Percentiles rank a stretch among this genome's conserved stretches.
Evolutionary conservation across 1,140 invertebrate species (phyloP).

Genomic region (Cryptotermes secundus): DNA sequence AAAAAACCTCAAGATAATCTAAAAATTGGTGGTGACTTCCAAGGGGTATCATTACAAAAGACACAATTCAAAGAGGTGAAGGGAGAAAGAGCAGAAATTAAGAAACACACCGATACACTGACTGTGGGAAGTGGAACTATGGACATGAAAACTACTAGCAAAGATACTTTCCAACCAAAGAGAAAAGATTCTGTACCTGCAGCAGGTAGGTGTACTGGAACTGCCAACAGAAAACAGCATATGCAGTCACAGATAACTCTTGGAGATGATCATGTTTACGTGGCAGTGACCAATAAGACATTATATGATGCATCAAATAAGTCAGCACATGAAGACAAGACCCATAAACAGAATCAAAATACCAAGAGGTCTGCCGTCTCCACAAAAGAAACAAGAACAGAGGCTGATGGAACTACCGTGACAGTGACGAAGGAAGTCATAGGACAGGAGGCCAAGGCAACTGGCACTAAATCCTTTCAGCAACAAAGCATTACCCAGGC

Average conservation of each 20-base stretch:
- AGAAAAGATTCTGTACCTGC: conserved; percentile 41
- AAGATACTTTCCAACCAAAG: conserved; percentile 51
- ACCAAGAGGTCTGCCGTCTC: conserved; percentile 44
- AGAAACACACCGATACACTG: conserved; percentile 56
- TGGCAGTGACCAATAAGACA: conserved; percentile 59
- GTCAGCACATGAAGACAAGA: conserved; percentile 36
- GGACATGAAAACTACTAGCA: conserved; percentile 53
- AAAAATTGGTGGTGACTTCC: conserved; percentile 51
- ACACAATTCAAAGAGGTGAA: conserved; percentile 50
- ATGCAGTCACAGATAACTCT: conserved; percentile 64
- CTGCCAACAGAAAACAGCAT: conserved; percentile 53
- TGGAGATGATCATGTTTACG: conserved; percentile 54
- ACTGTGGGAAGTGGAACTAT: conserved; percentile 53
- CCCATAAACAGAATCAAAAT: conserved; percentile 27
- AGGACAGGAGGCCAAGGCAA: neutral
- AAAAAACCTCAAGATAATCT: conserved; percentile 53
- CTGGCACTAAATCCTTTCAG: neutral
- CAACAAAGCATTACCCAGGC: neutral
- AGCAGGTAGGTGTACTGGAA: conserved; percentile 35
- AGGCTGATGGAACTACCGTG: conserved; percentile 55
- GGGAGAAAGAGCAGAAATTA: conserved; percentile 57
- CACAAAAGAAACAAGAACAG: conserved; percentile 48
- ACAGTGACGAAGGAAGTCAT: conserved; percentile 46
- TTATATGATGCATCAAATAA: conserved; percentile 52
- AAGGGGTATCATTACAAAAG: conserved; percentile 50